Percentiles rank a stretch among this genome's conserved stretches.
phyloP scores from a whole-genome alignment of 2,888 invertebrate genomes.

The Tanytarsus gracilentus region DNA sequence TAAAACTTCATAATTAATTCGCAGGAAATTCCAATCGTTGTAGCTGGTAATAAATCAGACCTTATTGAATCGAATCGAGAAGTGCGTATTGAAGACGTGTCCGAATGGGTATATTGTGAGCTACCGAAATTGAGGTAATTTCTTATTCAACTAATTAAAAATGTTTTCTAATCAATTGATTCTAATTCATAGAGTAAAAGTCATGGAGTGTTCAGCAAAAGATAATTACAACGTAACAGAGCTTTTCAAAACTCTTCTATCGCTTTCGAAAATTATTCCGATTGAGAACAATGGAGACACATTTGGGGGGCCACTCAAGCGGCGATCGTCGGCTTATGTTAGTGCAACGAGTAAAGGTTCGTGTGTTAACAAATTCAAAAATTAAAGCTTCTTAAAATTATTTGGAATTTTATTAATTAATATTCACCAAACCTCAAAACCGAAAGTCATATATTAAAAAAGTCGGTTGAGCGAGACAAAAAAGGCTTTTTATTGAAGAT shows the following conservation, averaged over 20 bases:
- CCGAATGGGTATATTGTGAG: slow-evolving; percentile 72
- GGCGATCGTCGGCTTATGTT: slow-evolving; percentile 67
- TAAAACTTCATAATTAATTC: slow-evolving; percentile 31
- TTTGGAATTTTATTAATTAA: too few species aligned
- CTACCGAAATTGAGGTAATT: slow-evolving; percentile 58
- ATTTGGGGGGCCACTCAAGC: slow-evolving; percentile 49
- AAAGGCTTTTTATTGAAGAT: too few species aligned
- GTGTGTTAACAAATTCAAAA: slow-evolving; percentile 30
- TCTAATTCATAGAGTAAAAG: slow-evolving; percentile 51
- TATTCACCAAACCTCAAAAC: too few species aligned
- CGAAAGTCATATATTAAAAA: too few species aligned
- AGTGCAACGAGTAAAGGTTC: slow-evolving; percentile 48
- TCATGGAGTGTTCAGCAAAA: slow-evolving; percentile 70
- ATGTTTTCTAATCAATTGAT: background rate
- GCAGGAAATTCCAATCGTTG: slow-evolving; percentile 73
- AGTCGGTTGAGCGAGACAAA: too few species aligned
- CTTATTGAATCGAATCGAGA: slow-evolving; percentile 60
- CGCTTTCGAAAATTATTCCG: slow-evolving; percentile 62
- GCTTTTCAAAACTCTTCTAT: slow-evolving; percentile 69
- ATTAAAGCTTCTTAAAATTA: background rate
- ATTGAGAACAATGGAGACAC: slow-evolving; percentile 48
- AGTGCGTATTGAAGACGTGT: slow-evolving; percentile 67
- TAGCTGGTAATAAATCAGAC: slow-evolving; percentile 80
- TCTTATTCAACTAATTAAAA: slow-evolving; percentile 4
- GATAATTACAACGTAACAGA: slow-evolving; percentile 70